Evolutionary conservation across 2,888 invertebrate species (phyloP).

Genomic region (Cerastis rubricosa): DNA sequence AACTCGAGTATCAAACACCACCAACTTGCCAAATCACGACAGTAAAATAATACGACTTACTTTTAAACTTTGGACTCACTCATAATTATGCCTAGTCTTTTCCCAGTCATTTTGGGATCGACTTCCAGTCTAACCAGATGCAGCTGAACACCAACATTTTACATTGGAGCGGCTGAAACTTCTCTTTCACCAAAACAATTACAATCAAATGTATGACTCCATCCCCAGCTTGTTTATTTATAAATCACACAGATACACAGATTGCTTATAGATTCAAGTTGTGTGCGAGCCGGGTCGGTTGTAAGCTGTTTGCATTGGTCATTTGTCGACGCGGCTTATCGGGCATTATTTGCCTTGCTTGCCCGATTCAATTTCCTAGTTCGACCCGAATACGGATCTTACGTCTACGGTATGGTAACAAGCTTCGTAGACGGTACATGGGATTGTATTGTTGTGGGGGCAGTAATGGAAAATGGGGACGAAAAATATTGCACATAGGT

Average conservation of each 20-base stretch:
- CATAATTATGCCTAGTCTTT: neutral
- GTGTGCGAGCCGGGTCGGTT: conserved; percentile 61
- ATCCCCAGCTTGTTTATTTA: conserved; percentile 36
- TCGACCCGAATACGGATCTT: conserved; percentile 59
- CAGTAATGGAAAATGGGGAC: conserved; percentile 40
- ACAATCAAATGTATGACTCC: neutral
- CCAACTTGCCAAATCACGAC: neutral
- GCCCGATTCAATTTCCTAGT: conserved; percentile 68
- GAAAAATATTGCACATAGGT: conserved; percentile 14
- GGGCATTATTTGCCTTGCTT: conserved; percentile 71
- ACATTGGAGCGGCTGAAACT: neutral
- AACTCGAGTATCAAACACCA: neutral
- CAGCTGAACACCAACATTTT: neutral
- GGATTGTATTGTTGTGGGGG: conserved; percentile 52
- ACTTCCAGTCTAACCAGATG: neutral
- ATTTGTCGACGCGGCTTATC: conserved; percentile 76
- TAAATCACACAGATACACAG: conserved; percentile 47
- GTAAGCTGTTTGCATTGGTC: conserved; percentile 76
- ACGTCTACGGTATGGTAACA: conserved; percentile 51
- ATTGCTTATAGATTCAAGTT: conserved; percentile 62
- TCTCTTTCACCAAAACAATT: neutral
- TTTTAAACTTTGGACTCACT: neutral
- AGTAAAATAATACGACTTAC: neutral
- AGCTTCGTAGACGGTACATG: conserved; percentile 32
- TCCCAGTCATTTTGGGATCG: neutral